Base-by-base conservation (phyloP, 2,888 invertebrate genomes). In the Tortrix viridana region DNA sequence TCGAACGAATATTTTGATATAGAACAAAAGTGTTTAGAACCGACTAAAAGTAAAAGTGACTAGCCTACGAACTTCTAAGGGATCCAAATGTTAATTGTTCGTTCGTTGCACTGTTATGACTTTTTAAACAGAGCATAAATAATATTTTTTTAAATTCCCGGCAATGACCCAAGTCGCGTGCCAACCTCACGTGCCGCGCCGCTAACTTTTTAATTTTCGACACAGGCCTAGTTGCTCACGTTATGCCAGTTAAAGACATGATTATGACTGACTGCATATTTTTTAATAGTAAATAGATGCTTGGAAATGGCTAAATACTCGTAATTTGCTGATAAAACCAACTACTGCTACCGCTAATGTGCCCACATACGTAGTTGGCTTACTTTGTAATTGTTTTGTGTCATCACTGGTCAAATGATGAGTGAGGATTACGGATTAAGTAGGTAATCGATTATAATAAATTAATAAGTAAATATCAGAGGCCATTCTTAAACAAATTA, bases 121-220 rank as follows among this genome's bases (percentile, higher is more conserved):
- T 66, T 71, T 50, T 37, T 57, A 76, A 80, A 81, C 76, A 75
- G 82, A 82, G 74, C 77, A 79, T 64, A 75, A 74, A 65, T 44
- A 46, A 74, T 69, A 67, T 73, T 72, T 71, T 69, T 67, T 65
- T 70, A 69, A 69, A 68, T 63, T 68, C 71, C 62, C 81, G 84
- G 78, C 81, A 84, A 72, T 85, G 81, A 84, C 82, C 82, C 71
- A 72, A 57, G 63, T 64, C 56, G 62, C 69, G 70, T 62, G 70
- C 66, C 53, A 53, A 63, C 63, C 63, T 63, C 63, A 69, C 72
- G 68, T 69, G 62, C 60, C 50, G 57, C 57, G 65, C 69, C 73
- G 70, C 67, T 68, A 70, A 70, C 68, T 72, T 73, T 69, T 74
- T 71, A 72, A 69, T 79, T 84, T 82, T 81, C 81, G 71, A 77